Percentiles rank a stretch among this genome's conserved stretches.
phyloP scores from a whole-genome alignment of 2,797 vertebrate genomes.

The Melanotaenia pygmaea region DNA sequence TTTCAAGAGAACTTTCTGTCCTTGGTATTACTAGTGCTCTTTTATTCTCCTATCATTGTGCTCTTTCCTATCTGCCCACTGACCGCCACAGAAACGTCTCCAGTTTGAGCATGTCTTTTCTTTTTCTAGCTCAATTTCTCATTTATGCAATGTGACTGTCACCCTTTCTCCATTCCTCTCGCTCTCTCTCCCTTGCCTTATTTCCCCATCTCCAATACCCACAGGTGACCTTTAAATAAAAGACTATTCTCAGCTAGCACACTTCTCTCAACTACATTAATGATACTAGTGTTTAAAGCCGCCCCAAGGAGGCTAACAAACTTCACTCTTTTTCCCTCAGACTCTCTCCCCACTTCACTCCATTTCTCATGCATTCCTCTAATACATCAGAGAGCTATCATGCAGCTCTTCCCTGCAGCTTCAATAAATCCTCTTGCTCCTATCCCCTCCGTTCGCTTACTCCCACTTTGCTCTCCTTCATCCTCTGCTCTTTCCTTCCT shows the following conservation, averaged over 20 bases:
- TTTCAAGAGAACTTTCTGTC: conserved; percentile 29
- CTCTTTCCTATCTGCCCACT: conserved; percentile 28
- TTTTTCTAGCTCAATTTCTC: conserved; percentile 50
- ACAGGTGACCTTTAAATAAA: conserved; percentile 73
- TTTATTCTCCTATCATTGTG: conserved; percentile 13
- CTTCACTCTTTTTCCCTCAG: conserved; percentile 58
- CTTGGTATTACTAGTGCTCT: conserved; percentile 22
- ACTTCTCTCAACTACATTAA: conserved; percentile 68
- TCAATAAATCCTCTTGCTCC: conserved; percentile 75
- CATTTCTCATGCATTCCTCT: conserved; percentile 73
- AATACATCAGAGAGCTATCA: conserved; percentile 76
- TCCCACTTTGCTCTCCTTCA: conserved; percentile 36
- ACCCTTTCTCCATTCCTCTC: conserved; percentile 2
- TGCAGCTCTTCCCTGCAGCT: conserved; percentile 72
- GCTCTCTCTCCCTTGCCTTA: conserved; percentile 10
- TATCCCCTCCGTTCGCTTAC: conserved; percentile 42
- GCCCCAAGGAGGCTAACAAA: conserved; percentile 71
- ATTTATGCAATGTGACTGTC: conserved; percentile 65
- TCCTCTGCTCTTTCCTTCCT: conserved; percentile 17
- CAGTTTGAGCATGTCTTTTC: conserved; percentile 26
- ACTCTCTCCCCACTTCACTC: conserved; percentile 52
- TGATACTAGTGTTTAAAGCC: conserved; percentile 70
- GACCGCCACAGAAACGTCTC: conserved; percentile 38
- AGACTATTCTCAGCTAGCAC: conserved; percentile 44
- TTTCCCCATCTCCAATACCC: conserved; percentile 55